phyloP scores from a whole-genome alignment of 2,797 vertebrate genomes.

The Neostethus bicornis region DNA sequence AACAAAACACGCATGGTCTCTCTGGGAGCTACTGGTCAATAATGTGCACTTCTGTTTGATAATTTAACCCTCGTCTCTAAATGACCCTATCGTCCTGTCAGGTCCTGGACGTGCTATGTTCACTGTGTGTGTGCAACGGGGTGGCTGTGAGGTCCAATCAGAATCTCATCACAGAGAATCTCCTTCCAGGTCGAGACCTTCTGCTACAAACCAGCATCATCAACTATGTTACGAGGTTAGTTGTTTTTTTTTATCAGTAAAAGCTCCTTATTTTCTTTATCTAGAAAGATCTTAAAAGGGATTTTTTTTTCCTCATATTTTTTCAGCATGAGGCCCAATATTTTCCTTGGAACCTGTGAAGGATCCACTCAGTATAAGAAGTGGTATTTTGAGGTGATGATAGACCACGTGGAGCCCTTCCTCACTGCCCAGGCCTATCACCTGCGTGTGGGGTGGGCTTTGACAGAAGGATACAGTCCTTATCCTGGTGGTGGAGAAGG shows the following conservation, averaged over 20 bases:
- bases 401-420: slow-evolving; percentile 88
- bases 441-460: slow-evolving; percentile 91
- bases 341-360: slow-evolving; percentile 91
- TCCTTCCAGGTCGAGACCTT: slow-evolving; percentile 91
- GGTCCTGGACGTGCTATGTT: slow-evolving; percentile 95
- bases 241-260: background rate
- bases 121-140: slow-evolving; percentile 93
- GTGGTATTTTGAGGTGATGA: slow-evolving; percentile 94
- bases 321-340: slow-evolving; percentile 90
- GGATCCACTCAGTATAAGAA: slow-evolving; percentile 92
- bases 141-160: slow-evolving; percentile 96
- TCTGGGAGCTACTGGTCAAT: too few relatives aligned
- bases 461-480: slow-evolving; percentile 92
- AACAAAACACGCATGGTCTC: too few relatives aligned
- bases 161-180: slow-evolving; percentile 95
- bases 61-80: background rate
- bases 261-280: background rate
- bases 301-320: slow-evolving; percentile 1
- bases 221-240: slow-evolving; percentile 92
- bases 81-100: slow-evolving; percentile 40
- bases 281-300: background rate
- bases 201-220: slow-evolving; percentile 93
- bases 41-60: too few relatives aligned
- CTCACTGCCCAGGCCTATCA: slow-evolving; percentile 86
- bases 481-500: slow-evolving; percentile 93